Evolutionary conservation across 2,113 vertebrate genomes (phyloP).

Genomic region (Silurus meridionalis): DNA sequence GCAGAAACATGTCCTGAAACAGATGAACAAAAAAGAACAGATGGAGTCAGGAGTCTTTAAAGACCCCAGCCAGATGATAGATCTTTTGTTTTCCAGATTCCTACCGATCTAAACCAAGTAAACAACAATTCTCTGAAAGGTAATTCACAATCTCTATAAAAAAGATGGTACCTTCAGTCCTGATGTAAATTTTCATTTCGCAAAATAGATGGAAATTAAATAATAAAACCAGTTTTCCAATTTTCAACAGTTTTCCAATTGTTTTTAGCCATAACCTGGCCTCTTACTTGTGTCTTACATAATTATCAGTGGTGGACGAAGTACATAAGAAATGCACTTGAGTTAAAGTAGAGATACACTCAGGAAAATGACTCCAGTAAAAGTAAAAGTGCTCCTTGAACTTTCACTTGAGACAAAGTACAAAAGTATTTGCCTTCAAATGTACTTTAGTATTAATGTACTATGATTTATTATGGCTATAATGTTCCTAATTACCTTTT

Average conservation of each 20-base stretch:
- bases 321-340: too few relatives aligned
- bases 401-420: too few relatives aligned
- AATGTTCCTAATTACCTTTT: too few relatives aligned
- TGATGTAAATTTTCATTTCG: background rate
- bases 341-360: too few relatives aligned
- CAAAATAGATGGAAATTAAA: background rate
- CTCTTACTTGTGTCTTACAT: background rate
- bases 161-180: background rate
- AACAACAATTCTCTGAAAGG: background rate
- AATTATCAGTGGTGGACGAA: too few relatives aligned
- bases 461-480: too few relatives aligned
- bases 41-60: background rate
- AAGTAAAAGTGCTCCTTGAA: too few relatives aligned
- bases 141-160: background rate
- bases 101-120: background rate
- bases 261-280: background rate
- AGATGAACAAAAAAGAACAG: constrained; percentile 1
- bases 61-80: background rate
- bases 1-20: constrained; percentile 82
- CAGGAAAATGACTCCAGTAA: too few relatives aligned
- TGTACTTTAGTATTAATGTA: too few relatives aligned
- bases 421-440: too few relatives aligned
- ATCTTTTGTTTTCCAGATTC: background rate
- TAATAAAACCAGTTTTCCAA: background rate
- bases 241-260: background rate